Percentiles rank a stretch among this genome's conserved stretches.
These are phyloP conservation scores for Delia radicum DNA, from an alignment of 1,140 invertebrate genomes.

Conservation along the genomic window DNA sequence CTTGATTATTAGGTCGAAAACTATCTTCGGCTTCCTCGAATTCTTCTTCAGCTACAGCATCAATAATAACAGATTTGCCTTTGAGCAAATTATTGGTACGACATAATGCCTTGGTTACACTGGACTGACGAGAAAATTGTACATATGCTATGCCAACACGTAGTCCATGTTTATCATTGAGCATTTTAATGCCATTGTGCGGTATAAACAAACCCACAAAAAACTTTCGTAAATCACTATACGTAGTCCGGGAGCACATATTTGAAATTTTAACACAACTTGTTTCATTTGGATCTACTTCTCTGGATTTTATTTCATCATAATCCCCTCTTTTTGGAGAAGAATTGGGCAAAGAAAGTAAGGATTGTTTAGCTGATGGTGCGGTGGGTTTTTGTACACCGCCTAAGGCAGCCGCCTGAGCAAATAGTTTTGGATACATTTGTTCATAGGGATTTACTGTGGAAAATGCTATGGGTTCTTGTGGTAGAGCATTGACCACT, in stretches of 20 bases:
- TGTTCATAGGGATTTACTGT: constrained; percentile 51
- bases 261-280: constrained; percentile 71
- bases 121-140: constrained; percentile 68
- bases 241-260: constrained; percentile 66
- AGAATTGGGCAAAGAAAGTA: background rate
- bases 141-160: constrained; percentile 79
- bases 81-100: constrained; percentile 62
- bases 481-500: constrained; percentile 4
- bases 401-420: constrained; percentile 30
- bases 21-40: constrained; percentile 45
- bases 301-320: background rate
- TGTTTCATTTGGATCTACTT: constrained; percentile 39
- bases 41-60: constrained; percentile 41
- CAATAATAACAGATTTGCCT: constrained; percentile 57
- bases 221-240: constrained; percentile 77
- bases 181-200: constrained; percentile 81
- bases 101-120: constrained; percentile 70
- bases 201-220: constrained; percentile 78
- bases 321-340: background rate
- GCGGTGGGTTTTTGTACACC: background rate
- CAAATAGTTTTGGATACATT: constrained; percentile 51
- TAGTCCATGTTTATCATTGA: constrained; percentile 76
- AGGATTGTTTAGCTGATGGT: background rate
- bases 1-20: constrained; percentile 25
- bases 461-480: constrained; percentile 45